Evolutionary conservation across 2,113 vertebrate species (phyloP), one percentile per base, ranked within the genome.

Genomic region (Pelodiscus sinensis): DNA sequence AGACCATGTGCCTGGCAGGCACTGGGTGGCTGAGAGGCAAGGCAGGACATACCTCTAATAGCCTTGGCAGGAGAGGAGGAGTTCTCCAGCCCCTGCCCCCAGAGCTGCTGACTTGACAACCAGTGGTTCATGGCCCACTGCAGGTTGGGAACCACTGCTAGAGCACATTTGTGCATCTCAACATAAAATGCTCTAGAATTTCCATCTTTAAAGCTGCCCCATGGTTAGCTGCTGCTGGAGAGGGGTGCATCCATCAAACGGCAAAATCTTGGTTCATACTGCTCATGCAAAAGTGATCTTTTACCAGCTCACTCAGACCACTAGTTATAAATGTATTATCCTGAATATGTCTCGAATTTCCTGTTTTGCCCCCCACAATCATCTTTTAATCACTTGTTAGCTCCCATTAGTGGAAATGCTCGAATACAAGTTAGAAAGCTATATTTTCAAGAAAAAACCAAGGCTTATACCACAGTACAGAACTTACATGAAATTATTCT

Each of bases 151-250:
- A 44, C 44, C 44, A 44, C 44, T 44, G 44, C 44, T 44, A 44
- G 44, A 92, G 58, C 71, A 35, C 8, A 15, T 38, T 9, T 12
- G 15, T 0, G 3, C 58, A 78, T 79, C 78, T 54, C 65, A 75
- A 60, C 93, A 95, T 84, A 93, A 94, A 83, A 90, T 62, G 52
- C 83, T 84, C 1, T n/a, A 73, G 94, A 93, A 92, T 80, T 73
- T 91, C 81, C 84, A 85, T 92, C 81, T 87, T 0, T n/a, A 90
- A 95, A 97, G 85, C 71, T 84, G 78, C 80, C 92, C 79, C 8
- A 19, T 71, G 65, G 31, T 71, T 71, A n/a, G 18, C 65, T 35
- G 16, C 16, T 35, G n/a, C 4, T 9, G n/a, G 87, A 88, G 81
- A 94, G 54, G 78, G 86, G 85, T 88, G 89, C 12, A 88, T 85